Evolutionary conservation across 92 coral and sea anemone species (phyloP).

Genomic region (Phenganax marumi): DNA sequence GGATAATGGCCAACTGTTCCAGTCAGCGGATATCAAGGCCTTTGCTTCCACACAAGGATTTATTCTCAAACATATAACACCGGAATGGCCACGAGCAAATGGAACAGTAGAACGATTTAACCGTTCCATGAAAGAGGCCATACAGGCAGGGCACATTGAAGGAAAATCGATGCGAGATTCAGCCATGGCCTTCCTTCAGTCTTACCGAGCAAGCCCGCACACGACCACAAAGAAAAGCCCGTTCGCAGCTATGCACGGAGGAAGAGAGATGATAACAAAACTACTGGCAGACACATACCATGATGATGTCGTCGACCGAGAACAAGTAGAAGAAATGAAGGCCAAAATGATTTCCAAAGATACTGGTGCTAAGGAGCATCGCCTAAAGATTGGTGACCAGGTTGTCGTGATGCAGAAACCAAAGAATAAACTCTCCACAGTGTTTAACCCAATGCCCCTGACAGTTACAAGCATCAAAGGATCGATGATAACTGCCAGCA

Average conservation of each 20-base stretch:
- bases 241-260: neutral
- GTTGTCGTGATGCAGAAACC: slow-evolving; percentile 24
- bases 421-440: no score
- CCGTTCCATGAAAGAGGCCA: slow-evolving; percentile 9
- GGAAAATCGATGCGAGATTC: neutral
- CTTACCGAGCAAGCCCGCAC: slow-evolving; percentile 21
- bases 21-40: neutral
- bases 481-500: no score
- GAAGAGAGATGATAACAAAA: slow-evolving; percentile 8
- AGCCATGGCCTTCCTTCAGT: slow-evolving; percentile 5
- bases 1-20: slow-evolving; percentile 4
- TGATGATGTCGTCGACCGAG: slow-evolving; percentile 25
- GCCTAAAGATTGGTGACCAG: slow-evolving; percentile 17
- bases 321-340: neutral
- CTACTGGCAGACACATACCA: neutral
- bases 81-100: slow-evolving; percentile 10
- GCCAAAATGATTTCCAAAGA: slow-evolving; percentile 38
- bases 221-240: slow-evolving; percentile 16
- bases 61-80: neutral
- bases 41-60: slow-evolving; percentile 1
- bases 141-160: slow-evolving; percentile 5
- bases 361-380: slow-evolving; percentile 24
- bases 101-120: slow-evolving; percentile 11
- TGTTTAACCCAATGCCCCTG: no score
- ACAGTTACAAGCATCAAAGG: no score